These are phyloP conservation scores for Zonitis immaculata DNA, from an alignment of 2,888 invertebrate species.

Conservation along the genomic window DNA sequence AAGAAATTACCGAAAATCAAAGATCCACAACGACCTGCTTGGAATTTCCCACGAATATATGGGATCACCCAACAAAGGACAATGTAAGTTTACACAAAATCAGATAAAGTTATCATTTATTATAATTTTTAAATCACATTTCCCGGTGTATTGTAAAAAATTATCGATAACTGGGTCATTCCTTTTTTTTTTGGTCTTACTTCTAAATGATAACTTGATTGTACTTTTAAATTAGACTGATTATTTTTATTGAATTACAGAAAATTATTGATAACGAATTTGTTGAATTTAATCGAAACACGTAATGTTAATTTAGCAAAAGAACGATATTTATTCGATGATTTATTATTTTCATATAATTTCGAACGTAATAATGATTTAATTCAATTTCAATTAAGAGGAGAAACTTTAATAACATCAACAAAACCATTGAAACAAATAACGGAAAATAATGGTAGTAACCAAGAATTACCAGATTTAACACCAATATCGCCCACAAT, in stretches of 20 bases:
- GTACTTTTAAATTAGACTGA: not conserved
- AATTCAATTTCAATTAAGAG: conserved; percentile 61
- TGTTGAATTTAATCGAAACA: conserved; percentile 66
- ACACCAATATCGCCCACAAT: conserved; percentile 71
- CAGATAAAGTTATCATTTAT: not conserved
- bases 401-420: conserved; percentile 64
- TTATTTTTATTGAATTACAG: conserved; percentile 50
- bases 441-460: conserved; percentile 50
- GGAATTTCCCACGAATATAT: conserved; percentile 64
- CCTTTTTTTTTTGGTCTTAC: not conserved
- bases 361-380: conserved; percentile 59
- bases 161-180: not conserved
- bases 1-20: conserved; percentile 69
- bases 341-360: conserved; percentile 55
- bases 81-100: conserved; percentile 55
- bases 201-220: conserved; percentile 1
- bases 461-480: conserved; percentile 62
- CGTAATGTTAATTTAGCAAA: conserved; percentile 54
- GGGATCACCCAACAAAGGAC: conserved; percentile 69
- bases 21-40: conserved; percentile 66
- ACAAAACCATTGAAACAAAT: conserved; percentile 56
- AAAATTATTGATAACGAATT: conserved; percentile 59
- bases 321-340: conserved; percentile 56
- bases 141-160: not conserved
- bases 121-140: not conserved